Evolutionary conservation across 2,797 vertebrate genomes (phyloP).

Genomic region (Melanotaenia maccullochi): DNA sequence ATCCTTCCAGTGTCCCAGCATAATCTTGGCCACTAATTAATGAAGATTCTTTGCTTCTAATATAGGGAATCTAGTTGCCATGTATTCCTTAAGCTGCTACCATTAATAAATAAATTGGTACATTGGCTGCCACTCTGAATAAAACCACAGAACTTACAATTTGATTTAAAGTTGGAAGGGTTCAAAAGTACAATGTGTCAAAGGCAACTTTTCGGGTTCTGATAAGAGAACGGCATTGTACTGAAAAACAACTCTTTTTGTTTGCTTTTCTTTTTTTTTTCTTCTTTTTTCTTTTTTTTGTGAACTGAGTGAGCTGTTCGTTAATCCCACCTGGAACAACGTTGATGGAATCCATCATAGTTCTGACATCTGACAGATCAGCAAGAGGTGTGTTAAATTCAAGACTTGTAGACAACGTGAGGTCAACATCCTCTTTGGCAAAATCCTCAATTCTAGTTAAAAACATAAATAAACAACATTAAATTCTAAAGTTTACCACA

Average conservation of each 20-base stretch:
- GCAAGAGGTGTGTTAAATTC: slow-evolving; percentile 85
- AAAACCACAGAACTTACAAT: not conserved
- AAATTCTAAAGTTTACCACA: not conserved
- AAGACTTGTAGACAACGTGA: slow-evolving; percentile 81
- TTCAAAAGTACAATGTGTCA: not conserved
- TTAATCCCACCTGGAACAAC: slow-evolving; percentile 86
- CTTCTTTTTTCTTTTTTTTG: not conserved
- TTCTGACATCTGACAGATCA: slow-evolving; percentile 90
- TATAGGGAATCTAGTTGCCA: not conserved
- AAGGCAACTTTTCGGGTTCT: not conserved
- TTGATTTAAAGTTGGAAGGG: not conserved
- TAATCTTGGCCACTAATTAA: not conserved
- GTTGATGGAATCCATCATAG: slow-evolving; percentile 92
- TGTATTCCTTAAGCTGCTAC: not conserved
- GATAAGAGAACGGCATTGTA: not conserved
- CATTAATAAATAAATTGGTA: not conserved
- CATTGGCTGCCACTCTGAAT: not conserved
- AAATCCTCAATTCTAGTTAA: slow-evolving; percentile 87
- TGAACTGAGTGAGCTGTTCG: not conserved
- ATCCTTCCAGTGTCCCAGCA: not conserved
- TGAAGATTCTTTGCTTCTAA: not conserved
- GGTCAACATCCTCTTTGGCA: slow-evolving; percentile 84
- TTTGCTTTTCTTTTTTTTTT: too few relatives aligned
- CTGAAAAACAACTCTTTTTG: not conserved
- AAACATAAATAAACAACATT: slow-evolving; percentile 5